Evolutionary conservation across 2,888 invertebrate genomes (phyloP).

Genomic region (Nemoura dubitans): DNA sequence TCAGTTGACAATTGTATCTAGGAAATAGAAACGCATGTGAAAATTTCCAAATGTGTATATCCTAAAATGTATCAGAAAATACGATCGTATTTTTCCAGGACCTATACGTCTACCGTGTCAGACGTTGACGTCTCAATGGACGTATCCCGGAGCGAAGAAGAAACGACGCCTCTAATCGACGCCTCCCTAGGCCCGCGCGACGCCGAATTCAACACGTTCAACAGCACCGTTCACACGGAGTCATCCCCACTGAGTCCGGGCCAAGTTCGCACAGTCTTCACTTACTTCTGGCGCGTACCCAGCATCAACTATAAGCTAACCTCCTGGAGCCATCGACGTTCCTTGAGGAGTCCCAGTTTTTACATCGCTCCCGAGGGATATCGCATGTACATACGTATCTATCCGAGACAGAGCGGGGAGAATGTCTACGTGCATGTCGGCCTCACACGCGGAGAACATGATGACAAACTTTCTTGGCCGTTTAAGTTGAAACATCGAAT

Average conservation of each 20-base stretch:
- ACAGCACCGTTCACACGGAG: constrained; percentile 56
- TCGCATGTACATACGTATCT: constrained; percentile 59
- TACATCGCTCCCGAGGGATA: constrained; percentile 58
- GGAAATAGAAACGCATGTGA: background rate
- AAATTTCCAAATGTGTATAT: background rate
- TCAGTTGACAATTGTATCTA: no score
- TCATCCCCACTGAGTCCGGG: constrained; percentile 44
- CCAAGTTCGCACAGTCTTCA: constrained; percentile 53
- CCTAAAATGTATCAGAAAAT: no score
- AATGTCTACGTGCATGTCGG: constrained; percentile 59
- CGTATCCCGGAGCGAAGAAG: constrained; percentile 14
- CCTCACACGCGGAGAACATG: constrained; percentile 58
- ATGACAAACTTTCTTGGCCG: constrained; percentile 59
- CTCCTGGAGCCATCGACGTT: constrained; percentile 58
- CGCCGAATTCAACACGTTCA: constrained; percentile 56
- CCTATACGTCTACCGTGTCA: background rate
- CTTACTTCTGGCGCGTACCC: constrained; percentile 59
- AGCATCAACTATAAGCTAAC: constrained; percentile 58
- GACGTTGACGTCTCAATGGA: background rate
- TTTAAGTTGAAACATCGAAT: constrained; percentile 58
- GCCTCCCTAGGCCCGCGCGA: constrained; percentile 52
- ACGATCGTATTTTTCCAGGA: background rate
- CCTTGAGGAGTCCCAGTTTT: constrained; percentile 59
- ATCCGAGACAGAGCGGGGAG: constrained; percentile 58
- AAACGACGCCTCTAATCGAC: background rate